These are phyloP conservation scores for Aphelenchoides avenae DNA, from an alignment of 1,140 invertebrate genomes.

Conservation along the genomic window DNA sequence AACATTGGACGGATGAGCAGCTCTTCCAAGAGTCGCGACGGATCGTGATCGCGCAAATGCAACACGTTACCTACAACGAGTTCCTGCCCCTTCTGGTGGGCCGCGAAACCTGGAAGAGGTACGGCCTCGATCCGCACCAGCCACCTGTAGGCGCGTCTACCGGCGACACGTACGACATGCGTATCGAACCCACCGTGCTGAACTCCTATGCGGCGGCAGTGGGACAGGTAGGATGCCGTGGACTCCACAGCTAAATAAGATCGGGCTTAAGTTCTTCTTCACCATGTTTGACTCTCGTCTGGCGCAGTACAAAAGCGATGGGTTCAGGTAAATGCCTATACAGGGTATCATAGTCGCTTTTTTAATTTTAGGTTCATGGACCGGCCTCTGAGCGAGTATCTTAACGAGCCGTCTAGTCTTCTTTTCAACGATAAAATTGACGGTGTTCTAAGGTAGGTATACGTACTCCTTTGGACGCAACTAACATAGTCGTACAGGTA, in stretches of 20 bases:
- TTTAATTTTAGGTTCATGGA: too few relatives aligned
- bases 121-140: conserved; percentile 1
- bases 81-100: conserved; percentile 61
- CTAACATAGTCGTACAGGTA: conserved; percentile 19
- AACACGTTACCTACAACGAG: conserved; percentile 60
- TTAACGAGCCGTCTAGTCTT: conserved; percentile 23
- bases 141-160: neutral
- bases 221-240: conserved; percentile 25
- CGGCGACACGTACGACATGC: conserved; percentile 26
- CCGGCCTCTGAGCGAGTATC: conserved; percentile 34
- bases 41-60: conserved; percentile 66
- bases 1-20: conserved; percentile 90
- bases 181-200: conserved; percentile 36
- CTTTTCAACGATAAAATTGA: conserved; percentile 42
- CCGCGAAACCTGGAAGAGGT: conserved; percentile 29
- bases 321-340: conserved; percentile 16
- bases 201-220: conserved; percentile 50
- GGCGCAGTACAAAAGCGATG: conserved; percentile 28
- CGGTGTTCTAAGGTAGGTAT: conserved; percentile 30
- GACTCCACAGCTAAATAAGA: conserved; percentile 4
- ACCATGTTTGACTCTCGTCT: conserved; percentile 38
- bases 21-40: conserved; percentile 70
- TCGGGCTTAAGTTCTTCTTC: conserved; percentile 37
- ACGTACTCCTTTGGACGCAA: conserved; percentile 8
- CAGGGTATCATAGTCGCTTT: too few relatives aligned